Evolutionary conservation across 2,888 invertebrate genomes (phyloP).

Genomic region (Campopleginae sp.): DNA sequence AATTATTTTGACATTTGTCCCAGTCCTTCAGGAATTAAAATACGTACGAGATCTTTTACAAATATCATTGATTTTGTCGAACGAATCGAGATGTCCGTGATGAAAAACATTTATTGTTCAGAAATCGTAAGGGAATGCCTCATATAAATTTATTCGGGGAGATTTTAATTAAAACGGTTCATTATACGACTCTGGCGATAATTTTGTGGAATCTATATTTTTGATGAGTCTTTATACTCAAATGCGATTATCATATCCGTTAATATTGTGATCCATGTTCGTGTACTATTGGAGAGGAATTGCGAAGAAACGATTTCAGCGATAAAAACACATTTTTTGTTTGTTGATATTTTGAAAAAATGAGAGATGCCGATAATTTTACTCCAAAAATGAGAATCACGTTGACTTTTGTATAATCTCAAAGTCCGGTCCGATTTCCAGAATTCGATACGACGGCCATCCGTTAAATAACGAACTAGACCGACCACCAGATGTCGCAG

Average conservation of each 20-base stretch:
- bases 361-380: background rate
- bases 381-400: background rate
- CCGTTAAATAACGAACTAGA: background rate
- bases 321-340: background rate
- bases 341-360: background rate
- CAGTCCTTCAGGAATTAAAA: too few relatives aligned
- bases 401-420: background rate
- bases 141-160: constrained; percentile 8
- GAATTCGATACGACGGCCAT: background rate
- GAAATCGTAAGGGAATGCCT: background rate
- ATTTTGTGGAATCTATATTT: constrained; percentile 21
- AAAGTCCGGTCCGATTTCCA: background rate
- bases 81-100: too few relatives aligned
- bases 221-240: constrained; percentile 15
- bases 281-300: background rate
- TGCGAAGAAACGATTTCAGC: background rate
- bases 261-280: constrained; percentile 6
- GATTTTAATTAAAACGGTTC: constrained; percentile 15
- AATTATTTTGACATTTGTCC: too few relatives aligned
- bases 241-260: background rate
- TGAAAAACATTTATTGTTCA: too few relatives aligned
- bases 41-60: too few relatives aligned
- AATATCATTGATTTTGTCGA: too few relatives aligned
- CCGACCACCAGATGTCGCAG: background rate
- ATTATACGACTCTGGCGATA: constrained; percentile 9